Conservation (phyloP, 2,113 vertebrate species). For the Pipa parva region DNA sequence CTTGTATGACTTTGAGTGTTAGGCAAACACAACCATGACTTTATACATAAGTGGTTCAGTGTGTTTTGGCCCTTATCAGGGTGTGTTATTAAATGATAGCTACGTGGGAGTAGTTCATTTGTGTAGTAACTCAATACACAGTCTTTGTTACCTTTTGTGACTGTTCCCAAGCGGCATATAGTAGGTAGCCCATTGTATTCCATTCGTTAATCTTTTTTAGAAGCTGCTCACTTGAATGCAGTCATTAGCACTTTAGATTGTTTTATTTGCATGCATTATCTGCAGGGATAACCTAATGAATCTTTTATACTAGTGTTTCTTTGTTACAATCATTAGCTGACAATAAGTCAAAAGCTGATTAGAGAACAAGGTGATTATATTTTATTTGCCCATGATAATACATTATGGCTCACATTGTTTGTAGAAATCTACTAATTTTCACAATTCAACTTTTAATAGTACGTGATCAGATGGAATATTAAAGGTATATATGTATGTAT, state of each 20-base stretch:
- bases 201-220: conserved; percentile 68
- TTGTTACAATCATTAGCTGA: conserved; percentile 40
- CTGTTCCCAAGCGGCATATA: conserved; percentile 64
- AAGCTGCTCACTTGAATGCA: conserved; percentile 64
- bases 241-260: conserved; percentile 62
- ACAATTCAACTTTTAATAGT: no score
- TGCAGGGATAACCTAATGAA: conserved; percentile 48
- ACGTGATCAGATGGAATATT: no score
- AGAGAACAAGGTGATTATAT: conserved; percentile 12
- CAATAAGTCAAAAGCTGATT: conserved; percentile 40
- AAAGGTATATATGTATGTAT: no score
- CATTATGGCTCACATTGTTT: background rate
- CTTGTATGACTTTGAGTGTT: conserved; percentile 64
- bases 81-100: conserved; percentile 74
- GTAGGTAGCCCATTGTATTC: conserved; percentile 73
- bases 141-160: conserved; percentile 76
- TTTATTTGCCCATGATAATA: background rate
- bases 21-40: conserved; percentile 66
- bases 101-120: conserved; percentile 77
- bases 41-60: conserved; percentile 63
- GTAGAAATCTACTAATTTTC: no score
- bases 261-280: conserved; percentile 54
- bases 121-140: conserved; percentile 69
- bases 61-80: conserved; percentile 79
- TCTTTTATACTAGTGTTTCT: conserved; percentile 45